These are phyloP conservation scores for Lasiommata megera DNA, from an alignment of 2,888 invertebrate genomes.

Conservation along the genomic window DNA sequence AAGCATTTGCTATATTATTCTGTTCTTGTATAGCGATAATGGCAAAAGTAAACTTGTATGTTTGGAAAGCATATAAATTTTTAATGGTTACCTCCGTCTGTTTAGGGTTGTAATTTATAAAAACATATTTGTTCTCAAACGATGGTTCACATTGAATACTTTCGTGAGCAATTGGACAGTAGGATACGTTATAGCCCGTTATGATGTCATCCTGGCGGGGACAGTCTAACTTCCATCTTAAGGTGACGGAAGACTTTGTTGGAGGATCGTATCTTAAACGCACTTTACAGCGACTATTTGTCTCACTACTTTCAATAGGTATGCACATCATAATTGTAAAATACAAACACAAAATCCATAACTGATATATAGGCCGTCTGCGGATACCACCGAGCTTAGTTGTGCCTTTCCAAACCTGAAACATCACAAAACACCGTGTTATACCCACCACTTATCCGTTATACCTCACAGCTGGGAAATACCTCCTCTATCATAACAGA, in stretches of 20 bases:
- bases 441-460: too few species aligned
- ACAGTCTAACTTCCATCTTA: slow-evolving; percentile 91
- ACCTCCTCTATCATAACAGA: too few species aligned
- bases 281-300: slow-evolving; percentile 66
- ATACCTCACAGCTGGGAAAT: too few species aligned
- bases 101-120: slow-evolving; percentile 65
- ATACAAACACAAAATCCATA: slow-evolving; percentile 66
- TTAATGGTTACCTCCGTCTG: slow-evolving; percentile 80
- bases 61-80: slow-evolving; percentile 86
- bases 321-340: slow-evolving; percentile 57
- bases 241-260: slow-evolving; percentile 63
- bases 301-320: slow-evolving; percentile 72
- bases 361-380: slow-evolving; percentile 52
- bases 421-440: too few species aligned
- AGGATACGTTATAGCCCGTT: slow-evolving; percentile 87
- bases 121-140: slow-evolving; percentile 55
- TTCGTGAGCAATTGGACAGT: slow-evolving; percentile 84
- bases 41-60: slow-evolving; percentile 86
- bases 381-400: slow-evolving; percentile 55
- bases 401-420: slow-evolving; percentile 38
- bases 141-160: slow-evolving; percentile 79
- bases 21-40: slow-evolving; percentile 75
- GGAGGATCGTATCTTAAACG: slow-evolving; percentile 57
- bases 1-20: slow-evolving; percentile 73
- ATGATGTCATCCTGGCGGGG: slow-evolving; percentile 85